Evolutionary conservation across 2,797 vertebrate species (phyloP).

Genomic region (Oreochromis mossambicus): DNA sequence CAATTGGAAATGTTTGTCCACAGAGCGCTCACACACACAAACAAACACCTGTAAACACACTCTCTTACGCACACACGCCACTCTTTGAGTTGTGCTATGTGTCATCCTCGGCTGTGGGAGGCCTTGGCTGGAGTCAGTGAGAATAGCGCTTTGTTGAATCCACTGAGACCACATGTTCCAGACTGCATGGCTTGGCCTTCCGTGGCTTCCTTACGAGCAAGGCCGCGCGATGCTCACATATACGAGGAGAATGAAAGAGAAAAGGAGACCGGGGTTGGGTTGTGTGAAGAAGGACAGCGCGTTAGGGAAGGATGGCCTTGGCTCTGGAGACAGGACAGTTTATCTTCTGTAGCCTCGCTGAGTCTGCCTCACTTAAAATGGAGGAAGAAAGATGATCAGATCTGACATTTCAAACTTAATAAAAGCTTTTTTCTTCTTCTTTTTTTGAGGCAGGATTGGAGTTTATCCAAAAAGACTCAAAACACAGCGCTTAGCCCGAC

Average conservation of each 20-base stretch:
- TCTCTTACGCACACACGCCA: not conserved
- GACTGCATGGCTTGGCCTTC: constrained; percentile 39
- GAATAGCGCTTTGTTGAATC: constrained; percentile 32
- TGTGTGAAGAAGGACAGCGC: not conserved
- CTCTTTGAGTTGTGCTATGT: constrained; percentile 10
- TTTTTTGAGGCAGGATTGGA: not conserved
- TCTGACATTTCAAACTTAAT: not conserved
- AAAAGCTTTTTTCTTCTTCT: not conserved
- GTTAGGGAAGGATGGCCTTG: constrained; percentile 46
- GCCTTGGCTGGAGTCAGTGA: constrained; percentile 40
- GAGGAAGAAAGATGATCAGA: constrained; percentile 8
- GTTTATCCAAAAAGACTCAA: not conserved
- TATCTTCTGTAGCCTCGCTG: constrained; percentile 42
- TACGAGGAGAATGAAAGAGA: constrained; percentile 18
- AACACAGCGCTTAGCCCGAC: not conserved
- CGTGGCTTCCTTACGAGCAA: constrained; percentile 18
- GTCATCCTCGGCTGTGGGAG: constrained; percentile 36
- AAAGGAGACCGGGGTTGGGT: not conserved
- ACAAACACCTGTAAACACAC: constrained; percentile 2
- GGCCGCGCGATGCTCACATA: constrained; percentile 29
- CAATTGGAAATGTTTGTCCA: constrained; percentile 51
- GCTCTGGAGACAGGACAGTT: constrained; percentile 40
- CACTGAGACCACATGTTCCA: constrained; percentile 39
- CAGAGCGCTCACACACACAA: not conserved
- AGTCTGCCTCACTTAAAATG: constrained; percentile 1